A percentile compares a stretch with the other conserved stretches of the same genome.
phyloP scores from a whole-genome alignment of 2,797 vertebrate genomes.

The Microctenopoma lineatum region DNA sequence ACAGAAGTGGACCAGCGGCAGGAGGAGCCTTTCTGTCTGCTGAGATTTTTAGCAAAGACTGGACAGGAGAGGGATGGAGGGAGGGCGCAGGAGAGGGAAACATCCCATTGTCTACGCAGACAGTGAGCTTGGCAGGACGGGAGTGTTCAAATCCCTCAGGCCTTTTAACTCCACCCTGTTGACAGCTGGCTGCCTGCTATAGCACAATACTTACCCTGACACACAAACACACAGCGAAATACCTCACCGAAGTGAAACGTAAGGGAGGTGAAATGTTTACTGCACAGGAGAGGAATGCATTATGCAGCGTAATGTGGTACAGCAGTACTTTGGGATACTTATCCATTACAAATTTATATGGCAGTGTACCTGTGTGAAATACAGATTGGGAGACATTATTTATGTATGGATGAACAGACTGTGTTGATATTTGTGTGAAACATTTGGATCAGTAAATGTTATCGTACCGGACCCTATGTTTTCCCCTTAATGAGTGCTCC shows the following conservation, averaged over 20 bases:
- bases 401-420: neutral
- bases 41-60: slow-evolving; percentile 61
- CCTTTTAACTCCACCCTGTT: slow-evolving; percentile 78
- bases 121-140: slow-evolving; percentile 77
- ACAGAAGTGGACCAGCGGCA: slow-evolving; percentile 61
- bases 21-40: slow-evolving; percentile 69
- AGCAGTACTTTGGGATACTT: neutral
- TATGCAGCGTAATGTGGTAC: neutral
- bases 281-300: slow-evolving; percentile 23
- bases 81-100: slow-evolving; percentile 55
- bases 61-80: slow-evolving; percentile 44
- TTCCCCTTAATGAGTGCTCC: neutral
- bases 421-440: neutral
- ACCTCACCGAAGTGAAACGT: slow-evolving; percentile 36
- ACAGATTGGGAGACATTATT: neutral
- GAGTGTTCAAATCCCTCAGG: slow-evolving; percentile 75
- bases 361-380: neutral
- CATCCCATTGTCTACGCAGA: slow-evolving; percentile 77
- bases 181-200: slow-evolving; percentile 76
- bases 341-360: neutral
- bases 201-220: slow-evolving; percentile 65
- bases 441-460: slow-evolving; percentile 1
- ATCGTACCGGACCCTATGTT: neutral
- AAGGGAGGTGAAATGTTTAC: slow-evolving; percentile 42
- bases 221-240: slow-evolving; percentile 58